These are phyloP conservation scores for Orthonyx spaldingii DNA, from an alignment of 2,113 vertebrate species.

Conservation along the genomic window DNA sequence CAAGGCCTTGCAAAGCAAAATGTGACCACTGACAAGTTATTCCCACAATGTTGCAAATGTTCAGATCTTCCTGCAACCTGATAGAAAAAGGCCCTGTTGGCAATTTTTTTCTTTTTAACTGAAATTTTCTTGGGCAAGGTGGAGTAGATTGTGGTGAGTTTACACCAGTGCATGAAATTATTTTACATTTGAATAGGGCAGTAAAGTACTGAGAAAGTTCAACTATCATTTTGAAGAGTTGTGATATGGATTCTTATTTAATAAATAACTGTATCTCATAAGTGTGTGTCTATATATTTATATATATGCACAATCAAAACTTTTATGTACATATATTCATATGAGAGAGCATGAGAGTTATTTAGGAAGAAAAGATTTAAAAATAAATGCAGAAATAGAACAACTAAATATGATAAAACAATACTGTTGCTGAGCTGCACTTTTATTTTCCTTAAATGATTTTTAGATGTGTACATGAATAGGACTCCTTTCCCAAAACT, in stretches of 20 bases:
- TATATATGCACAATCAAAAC: not conserved
- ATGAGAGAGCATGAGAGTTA: not conserved
- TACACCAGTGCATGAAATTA: not conserved
- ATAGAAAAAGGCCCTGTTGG: not conserved
- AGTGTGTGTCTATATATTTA: not conserved
- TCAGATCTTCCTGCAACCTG: not conserved
- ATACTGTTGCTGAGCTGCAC: not conserved
- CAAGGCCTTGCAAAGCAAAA: not conserved
- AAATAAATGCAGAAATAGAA: not conserved
- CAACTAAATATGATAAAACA: not conserved
- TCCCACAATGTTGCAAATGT: not conserved
- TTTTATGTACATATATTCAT: rapidly evolving
- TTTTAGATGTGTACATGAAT: not conserved
- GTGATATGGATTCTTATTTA: not conserved
- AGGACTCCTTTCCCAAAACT: not conserved
- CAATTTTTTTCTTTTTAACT: not conserved
- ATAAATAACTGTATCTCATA: not conserved
- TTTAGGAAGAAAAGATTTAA: not conserved
- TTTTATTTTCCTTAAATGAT: not conserved
- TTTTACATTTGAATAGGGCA: not conserved
- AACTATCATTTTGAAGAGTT: not conserved
- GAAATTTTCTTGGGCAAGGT: not conserved
- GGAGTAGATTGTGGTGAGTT: not conserved
- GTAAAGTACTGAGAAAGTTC: not conserved
- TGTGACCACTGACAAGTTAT: not conserved